These are phyloP conservation scores for Agrotis exclamationis DNA, from an alignment of 2,888 invertebrate genomes.

Conservation along the genomic window DNA sequence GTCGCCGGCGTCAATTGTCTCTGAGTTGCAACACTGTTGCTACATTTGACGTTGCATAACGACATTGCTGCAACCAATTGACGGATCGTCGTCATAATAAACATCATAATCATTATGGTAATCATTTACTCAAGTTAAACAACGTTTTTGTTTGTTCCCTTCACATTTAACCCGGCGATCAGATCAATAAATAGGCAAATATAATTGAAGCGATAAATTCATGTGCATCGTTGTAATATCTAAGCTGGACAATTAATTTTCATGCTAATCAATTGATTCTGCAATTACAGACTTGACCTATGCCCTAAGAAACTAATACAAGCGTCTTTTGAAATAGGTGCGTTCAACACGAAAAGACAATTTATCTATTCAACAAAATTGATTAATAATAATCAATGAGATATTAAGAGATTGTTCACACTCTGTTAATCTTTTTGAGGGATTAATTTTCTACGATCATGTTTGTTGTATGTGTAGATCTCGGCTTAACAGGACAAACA, in stretches of 20 bases:
- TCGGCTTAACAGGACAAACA: constrained; percentile 23
- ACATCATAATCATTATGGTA: constrained; percentile 43
- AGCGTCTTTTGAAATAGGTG: constrained; percentile 63
- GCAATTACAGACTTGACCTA: constrained; percentile 80
- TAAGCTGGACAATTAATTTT: constrained; percentile 77
- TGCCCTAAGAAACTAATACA: constrained; percentile 69
- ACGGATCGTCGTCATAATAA: constrained; percentile 49
- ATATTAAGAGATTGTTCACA: constrained; percentile 56
- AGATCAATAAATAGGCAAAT: constrained; percentile 58
- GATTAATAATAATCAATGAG: constrained; percentile 51
- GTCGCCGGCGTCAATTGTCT: constrained; percentile 56
- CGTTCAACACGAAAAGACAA: constrained; percentile 58
- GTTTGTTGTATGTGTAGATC: not conserved
- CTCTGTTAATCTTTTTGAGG: constrained; percentile 46
- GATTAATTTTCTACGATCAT: constrained; percentile 39
- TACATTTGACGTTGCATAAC: constrained; percentile 40
- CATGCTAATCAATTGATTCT: constrained; percentile 82
- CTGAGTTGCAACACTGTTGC: constrained; percentile 48
- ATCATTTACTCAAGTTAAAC: constrained; percentile 45
- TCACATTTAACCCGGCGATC: constrained; percentile 67
- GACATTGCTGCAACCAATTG: constrained; percentile 36
- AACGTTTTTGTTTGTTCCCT: constrained; percentile 62
- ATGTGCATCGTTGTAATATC: constrained; percentile 61
- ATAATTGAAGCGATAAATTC: constrained; percentile 75
- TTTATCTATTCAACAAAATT: constrained; percentile 59